Conservation (phyloP, 64 coral and sea anemone genomes). For the Catalaphyllia jardinei region DNA sequence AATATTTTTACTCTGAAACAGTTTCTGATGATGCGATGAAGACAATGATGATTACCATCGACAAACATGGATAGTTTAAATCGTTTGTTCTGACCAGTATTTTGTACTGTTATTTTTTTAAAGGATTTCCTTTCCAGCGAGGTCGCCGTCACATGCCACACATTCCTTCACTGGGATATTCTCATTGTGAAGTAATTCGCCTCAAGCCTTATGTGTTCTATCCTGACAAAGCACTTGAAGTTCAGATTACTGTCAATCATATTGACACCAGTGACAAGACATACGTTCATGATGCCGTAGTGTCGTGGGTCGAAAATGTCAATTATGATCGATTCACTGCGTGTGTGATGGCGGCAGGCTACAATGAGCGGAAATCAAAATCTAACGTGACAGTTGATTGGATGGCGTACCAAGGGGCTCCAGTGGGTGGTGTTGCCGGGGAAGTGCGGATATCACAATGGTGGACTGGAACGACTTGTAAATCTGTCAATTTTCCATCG, state of each 20-base stretch:
- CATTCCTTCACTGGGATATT: background rate
- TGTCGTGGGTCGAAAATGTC: slow-evolving; percentile 70
- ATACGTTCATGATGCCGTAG: background rate
- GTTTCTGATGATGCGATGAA: no score
- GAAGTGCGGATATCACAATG: slow-evolving; percentile 10
- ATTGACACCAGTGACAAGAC: background rate
- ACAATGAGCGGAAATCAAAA: slow-evolving; percentile 14
- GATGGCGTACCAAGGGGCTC: slow-evolving; percentile 48
- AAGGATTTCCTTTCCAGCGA: background rate
- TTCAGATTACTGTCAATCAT: background rate
- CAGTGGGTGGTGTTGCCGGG: slow-evolving; percentile 14
- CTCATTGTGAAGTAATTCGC: slow-evolving; percentile 1
- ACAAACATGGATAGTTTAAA: no score
- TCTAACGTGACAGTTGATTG: slow-evolving; percentile 48
- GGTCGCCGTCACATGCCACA: background rate
- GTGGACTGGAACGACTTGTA: slow-evolving; percentile 51
- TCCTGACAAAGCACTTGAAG: background rate
- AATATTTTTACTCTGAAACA: background rate
- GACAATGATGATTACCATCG: no score
- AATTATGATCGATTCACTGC: slow-evolving; percentile 57
- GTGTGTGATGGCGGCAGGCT: slow-evolving; percentile 52
- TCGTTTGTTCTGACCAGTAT: no score
- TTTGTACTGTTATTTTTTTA: background rate
- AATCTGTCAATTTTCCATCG: slow-evolving; percentile 9
- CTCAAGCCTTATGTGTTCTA: background rate